Percentiles rank a stretch among this genome's conserved stretches.
Conservation (phyloP, 2,113 vertebrate species). For the Petrocephalus microphthalmus region DNA sequence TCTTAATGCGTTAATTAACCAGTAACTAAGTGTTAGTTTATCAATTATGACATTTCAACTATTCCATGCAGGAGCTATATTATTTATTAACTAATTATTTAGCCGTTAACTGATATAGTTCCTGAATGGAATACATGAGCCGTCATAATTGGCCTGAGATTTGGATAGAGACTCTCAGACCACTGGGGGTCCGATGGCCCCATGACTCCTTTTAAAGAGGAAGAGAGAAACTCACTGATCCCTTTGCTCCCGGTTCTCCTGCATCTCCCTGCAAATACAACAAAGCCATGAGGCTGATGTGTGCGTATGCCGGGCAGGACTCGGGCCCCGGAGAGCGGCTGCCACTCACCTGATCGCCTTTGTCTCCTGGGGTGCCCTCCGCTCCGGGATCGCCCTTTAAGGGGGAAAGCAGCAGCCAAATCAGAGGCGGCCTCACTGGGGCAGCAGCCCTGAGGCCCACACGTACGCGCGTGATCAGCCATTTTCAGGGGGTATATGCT, state of each 20-base stretch:
- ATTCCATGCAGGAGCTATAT: too few species aligned
- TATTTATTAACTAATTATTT: too few species aligned
- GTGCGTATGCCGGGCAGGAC: background rate
- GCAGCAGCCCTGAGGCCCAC: too few species aligned
- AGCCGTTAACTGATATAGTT: too few species aligned
- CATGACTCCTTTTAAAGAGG: background rate
- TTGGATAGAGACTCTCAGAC: too few species aligned
- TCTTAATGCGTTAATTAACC: too few species aligned
- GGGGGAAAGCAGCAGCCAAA: background rate
- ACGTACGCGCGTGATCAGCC: background rate
- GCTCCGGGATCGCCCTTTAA: conserved; percentile 78
- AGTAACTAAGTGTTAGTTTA: too few species aligned
- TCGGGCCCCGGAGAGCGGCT: background rate
- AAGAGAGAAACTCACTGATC: conserved; percentile 73
- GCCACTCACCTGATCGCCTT: conserved; percentile 79
- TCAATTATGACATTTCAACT: too few species aligned
- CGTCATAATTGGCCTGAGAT: too few species aligned
- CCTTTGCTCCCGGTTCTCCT: conserved; percentile 81
- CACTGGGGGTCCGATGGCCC: too few species aligned
- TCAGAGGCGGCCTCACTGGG: background rate
- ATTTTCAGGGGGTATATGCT: background rate
- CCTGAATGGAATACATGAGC: too few species aligned
- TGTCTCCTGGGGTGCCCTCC: conserved; percentile 83
- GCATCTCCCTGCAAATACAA: conserved; percentile 70
- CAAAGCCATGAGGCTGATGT: conserved; percentile 1